Percentiles rank a stretch among this genome's conserved stretches.
These are phyloP conservation scores for Synanthedon tipuliformis DNA, from an alignment of 2,888 invertebrate genomes.

Conservation along the genomic window DNA sequence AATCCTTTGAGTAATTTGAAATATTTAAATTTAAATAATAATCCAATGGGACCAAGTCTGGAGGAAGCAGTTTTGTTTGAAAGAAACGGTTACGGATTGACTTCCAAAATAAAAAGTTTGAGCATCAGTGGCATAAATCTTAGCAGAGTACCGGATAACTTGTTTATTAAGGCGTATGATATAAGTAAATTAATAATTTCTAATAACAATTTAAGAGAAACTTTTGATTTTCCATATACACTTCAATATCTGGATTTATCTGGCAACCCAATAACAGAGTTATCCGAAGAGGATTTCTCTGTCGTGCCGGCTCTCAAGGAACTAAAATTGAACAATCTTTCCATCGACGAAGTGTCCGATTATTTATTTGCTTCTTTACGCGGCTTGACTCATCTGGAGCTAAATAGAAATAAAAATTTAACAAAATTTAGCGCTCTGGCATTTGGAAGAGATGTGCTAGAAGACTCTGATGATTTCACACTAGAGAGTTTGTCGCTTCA, in stretches of 20 bases:
- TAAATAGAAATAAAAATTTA: conserved; percentile 68
- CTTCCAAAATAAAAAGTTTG: conserved; percentile 35
- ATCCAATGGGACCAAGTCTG: conserved; percentile 44
- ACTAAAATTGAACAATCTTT: conserved; percentile 69
- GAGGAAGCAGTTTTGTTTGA: conserved; percentile 41
- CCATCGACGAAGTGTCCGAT: conserved; percentile 59
- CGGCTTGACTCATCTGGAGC: conserved; percentile 56
- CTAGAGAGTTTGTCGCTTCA: conserved; percentile 55
- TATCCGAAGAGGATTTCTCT: conserved; percentile 58
- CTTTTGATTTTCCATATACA: conserved; percentile 69
- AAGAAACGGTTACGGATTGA: conserved; percentile 39
- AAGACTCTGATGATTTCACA: conserved; percentile 48
- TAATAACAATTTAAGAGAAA: conserved; percentile 62
- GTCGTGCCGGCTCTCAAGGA: conserved; percentile 63
- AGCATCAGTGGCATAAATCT: conserved; percentile 42
- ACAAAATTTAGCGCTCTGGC: conserved; percentile 53
- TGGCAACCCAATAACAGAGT: conserved; percentile 63
- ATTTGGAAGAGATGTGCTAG: conserved; percentile 45
- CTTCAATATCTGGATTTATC: conserved; percentile 73
- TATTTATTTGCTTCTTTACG: conserved; percentile 69
- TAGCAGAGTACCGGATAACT: conserved; percentile 39
- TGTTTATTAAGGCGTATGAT: conserved; percentile 53
- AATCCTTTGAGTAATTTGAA: conserved; percentile 42
- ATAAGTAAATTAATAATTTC: conserved; percentile 54
- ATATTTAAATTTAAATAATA: conserved; percentile 53